Percentiles rank a stretch among this genome's conserved stretches.
Conservation (phyloP, 2,113 vertebrate genomes). For the Neolamprologus caudopunctatus region DNA sequence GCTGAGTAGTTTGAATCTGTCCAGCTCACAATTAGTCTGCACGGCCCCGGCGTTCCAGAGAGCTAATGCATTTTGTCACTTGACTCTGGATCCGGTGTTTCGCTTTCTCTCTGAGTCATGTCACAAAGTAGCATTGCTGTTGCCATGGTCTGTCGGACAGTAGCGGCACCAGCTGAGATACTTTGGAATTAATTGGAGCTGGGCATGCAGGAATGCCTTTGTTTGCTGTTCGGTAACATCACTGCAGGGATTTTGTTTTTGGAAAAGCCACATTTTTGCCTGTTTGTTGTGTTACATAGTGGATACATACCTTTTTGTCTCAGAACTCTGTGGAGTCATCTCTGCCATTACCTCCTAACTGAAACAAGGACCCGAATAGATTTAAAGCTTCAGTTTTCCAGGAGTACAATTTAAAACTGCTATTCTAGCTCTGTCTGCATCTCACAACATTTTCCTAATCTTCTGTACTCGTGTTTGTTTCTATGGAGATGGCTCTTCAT, state of each 20-base stretch:
- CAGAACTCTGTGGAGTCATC: not conserved
- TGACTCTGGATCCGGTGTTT: constrained; percentile 19
- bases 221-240: constrained; percentile 3
- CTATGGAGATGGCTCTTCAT: not conserved
- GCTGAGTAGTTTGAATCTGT: constrained; percentile 8
- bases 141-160: not conserved
- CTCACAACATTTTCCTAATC: not conserved
- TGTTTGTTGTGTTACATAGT: not conserved
- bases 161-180: not conserved
- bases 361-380: not conserved
- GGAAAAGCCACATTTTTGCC: not conserved
- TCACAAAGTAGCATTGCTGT: constrained; percentile 21
- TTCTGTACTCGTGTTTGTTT: not conserved
- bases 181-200: not conserved
- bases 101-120: constrained; percentile 6
- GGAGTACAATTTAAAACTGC: not conserved
- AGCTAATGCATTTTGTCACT: constrained; percentile 23
- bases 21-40: constrained; percentile 13
- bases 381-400: not conserved
- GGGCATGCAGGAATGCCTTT: constrained; percentile 17
- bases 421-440: not conserved
- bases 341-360: not conserved
- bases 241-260: not conserved
- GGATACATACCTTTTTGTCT: not conserved
- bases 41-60: not conserved